Base-by-base conservation (phyloP, 2,113 vertebrate species). In the Anarhynchus alexandrinus region DNA sequence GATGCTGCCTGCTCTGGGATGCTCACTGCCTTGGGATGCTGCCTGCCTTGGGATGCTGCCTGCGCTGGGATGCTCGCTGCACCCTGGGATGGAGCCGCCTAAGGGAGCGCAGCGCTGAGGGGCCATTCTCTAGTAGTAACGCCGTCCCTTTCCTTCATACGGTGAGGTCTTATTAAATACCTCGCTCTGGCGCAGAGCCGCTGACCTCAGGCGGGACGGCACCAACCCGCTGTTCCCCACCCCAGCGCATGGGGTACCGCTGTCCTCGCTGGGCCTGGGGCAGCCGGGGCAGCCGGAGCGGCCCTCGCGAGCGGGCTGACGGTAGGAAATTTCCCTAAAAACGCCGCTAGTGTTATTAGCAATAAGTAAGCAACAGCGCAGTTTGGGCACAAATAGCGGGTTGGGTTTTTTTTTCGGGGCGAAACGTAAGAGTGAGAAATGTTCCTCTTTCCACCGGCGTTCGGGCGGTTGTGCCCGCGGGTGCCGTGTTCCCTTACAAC, bases 391-490 rank as follows among this genome's bases (percentile, higher is more conserved):
- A 26, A 20, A 23, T 0, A 15, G 21, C 0, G 2, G 20, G 7
- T 4, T 0, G 40, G 11, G 11, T 1, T 27, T 51, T 67, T 11
- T 34, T 43, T 27, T 30, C 57, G 25, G 49, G n/a, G 43, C 3
- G 20, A 77, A 55, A 26, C 1, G 5, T 23, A 25, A 4, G 11
- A 4, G 32, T 3, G 77, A 43, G 34, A 29, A 66, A 5, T 1
- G 32, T 38, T 84, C 43, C 79, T 42, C 65, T 65, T 79, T 6
- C 72, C 32, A 4, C 15, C 1, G 0, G 10, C 2, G 1, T 0
- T 32, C 0, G 0, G 26, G 2, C 1, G 0, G n/a, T 2, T 9
- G 59, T 3, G 47, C 25, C 43, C 14, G 69, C 3, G 2, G 0
- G 17, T 36, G 45, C 38, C 3, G 1, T 5, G 32, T 25, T 25